phyloP scores from a whole-genome alignment of 2,888 invertebrate species.

The Campaea margaritaria region DNA sequence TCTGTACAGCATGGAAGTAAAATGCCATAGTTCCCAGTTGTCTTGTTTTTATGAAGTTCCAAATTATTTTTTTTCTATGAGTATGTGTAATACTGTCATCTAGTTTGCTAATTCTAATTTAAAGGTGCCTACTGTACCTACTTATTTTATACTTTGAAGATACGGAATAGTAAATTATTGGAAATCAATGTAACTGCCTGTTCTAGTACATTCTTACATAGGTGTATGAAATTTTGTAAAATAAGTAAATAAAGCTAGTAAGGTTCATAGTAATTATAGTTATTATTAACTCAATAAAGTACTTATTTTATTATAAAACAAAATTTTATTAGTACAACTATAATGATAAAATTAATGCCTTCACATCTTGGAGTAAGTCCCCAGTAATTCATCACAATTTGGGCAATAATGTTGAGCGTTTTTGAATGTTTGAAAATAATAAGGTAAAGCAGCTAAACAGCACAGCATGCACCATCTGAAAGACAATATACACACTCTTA shows the following conservation, averaged over 20 bases:
- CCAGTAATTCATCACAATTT: slow-evolving; percentile 68
- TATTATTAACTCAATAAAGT: slow-evolving; percentile 2
- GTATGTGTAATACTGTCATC: no score
- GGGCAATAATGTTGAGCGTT: slow-evolving; percentile 74
- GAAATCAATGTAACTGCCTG: no score
- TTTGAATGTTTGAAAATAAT: slow-evolving; percentile 65
- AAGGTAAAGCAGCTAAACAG: slow-evolving; percentile 74
- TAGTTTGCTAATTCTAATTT: no score
- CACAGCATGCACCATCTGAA: slow-evolving; percentile 78
- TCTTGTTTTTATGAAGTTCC: background rate
- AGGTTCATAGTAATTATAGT: no score
- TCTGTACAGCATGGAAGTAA: no score
- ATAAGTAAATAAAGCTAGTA: background rate
- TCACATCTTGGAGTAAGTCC: slow-evolving; percentile 63
- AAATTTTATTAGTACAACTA: slow-evolving; percentile 5
- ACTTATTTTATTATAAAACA: slow-evolving; percentile 4
- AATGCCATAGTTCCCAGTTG: no score
- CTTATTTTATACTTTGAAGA: no score
- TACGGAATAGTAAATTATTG: no score
- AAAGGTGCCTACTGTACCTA: no score
- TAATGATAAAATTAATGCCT: slow-evolving; percentile 6
- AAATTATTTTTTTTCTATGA: no score
- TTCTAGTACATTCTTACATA: background rate
- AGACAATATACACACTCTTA: no score
- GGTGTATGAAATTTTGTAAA: background rate